Evolutionary conservation across 2,797 vertebrate genomes (phyloP).

Genomic region (Staurois parvus): DNA sequence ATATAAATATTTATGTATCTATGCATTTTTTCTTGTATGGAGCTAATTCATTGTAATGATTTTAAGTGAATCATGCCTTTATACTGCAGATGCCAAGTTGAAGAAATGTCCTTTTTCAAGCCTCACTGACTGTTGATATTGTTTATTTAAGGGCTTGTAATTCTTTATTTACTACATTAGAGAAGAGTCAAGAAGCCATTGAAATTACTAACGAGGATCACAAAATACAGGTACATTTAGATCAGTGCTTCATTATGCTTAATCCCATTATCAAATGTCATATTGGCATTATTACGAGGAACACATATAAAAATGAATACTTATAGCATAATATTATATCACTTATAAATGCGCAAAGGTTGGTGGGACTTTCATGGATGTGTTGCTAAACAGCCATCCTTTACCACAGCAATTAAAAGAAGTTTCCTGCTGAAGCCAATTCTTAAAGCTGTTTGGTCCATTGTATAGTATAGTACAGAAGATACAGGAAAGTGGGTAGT

Average conservation of each 20-base stretch:
- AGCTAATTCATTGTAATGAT: too few species aligned
- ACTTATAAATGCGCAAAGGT: too few species aligned
- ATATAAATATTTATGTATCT: not conserved
- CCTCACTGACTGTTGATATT: constrained; percentile 8
- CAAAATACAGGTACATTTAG: constrained; percentile 89
- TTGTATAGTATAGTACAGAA: too few species aligned
- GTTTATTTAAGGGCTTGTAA: constrained; percentile 86
- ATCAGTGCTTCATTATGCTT: not conserved
- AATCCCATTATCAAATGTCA: not conserved
- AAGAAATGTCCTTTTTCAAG: not conserved
- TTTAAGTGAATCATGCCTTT: not conserved
- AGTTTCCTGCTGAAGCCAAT: too few species aligned
- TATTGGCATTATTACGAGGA: too few species aligned
- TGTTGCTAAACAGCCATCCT: too few species aligned
- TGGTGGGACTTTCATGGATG: too few species aligned
- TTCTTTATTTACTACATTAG: constrained; percentile 93
- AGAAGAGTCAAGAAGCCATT: constrained; percentile 97
- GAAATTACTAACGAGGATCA: constrained; percentile 98
- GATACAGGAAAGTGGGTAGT: too few species aligned
- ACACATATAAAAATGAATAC: too few species aligned
- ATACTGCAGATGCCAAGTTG: not conserved
- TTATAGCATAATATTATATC: too few species aligned
- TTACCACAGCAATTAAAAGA: too few species aligned
- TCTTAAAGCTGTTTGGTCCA: too few species aligned
- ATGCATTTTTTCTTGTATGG: not conserved